These are phyloP conservation scores for Drosophila paramelanica DNA, from an alignment of 2,888 invertebrate species.

Conservation along the genomic window DNA sequence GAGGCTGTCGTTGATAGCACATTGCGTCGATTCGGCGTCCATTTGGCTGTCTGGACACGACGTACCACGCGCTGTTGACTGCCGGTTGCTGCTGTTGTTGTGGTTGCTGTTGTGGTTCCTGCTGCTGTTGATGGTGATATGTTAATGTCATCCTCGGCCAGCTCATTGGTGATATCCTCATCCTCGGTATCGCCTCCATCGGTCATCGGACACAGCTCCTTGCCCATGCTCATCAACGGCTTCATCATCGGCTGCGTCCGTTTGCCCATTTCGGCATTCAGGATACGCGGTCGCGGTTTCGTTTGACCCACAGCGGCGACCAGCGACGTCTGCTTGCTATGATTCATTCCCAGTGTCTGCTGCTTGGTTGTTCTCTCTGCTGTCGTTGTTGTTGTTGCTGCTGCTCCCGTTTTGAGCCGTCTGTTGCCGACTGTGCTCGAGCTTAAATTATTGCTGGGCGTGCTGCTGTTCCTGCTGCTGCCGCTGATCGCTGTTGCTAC, in stretches of 20 bases:
- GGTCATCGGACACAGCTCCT: conserved; percentile 70
- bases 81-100: conserved; percentile 7
- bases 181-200: conserved; percentile 61
- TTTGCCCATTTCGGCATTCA: conserved; percentile 83
- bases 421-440: conserved; percentile 8
- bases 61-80: conserved; percentile 27
- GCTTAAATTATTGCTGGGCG: conserved; percentile 13
- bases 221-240: conserved; percentile 80
- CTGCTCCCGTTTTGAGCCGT: conserved; percentile 18
- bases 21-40: conserved; percentile 39
- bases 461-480: conserved; percentile 17
- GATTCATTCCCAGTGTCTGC: conserved; percentile 8
- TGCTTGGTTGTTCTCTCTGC: background rate
- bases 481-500: conserved; percentile 1
- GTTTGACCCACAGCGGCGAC: conserved; percentile 21
- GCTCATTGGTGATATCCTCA: conserved; percentile 60
- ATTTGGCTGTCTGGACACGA: conserved; percentile 25
- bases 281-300: conserved; percentile 83
- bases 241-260: conserved; percentile 80
- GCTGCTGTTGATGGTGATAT: conserved; percentile 32
- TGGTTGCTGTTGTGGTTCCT: conserved; percentile 1
- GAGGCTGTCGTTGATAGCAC: conserved; percentile 45
- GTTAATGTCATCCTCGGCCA: conserved; percentile 50
- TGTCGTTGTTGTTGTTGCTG: conserved; percentile 9
- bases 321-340: conserved; percentile 23